These are phyloP conservation scores for Pteria penguin DNA, from an alignment of 2,888 invertebrate genomes.

Conservation along the genomic window DNA sequence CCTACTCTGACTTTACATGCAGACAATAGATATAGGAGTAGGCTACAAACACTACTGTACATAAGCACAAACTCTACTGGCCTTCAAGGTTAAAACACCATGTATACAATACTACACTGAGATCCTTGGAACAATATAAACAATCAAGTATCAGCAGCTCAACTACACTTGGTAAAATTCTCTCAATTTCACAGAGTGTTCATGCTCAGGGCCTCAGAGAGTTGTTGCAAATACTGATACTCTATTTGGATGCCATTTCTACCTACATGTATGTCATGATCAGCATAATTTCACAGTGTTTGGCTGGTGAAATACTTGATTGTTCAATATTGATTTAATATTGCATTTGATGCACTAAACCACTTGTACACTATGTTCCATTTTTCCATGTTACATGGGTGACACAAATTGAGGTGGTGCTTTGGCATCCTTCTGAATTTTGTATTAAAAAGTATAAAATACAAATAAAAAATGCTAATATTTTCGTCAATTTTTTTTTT, in stretches of 20 bases:
- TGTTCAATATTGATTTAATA: too few relatives aligned
- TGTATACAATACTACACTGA: neutral
- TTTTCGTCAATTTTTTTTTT: neutral
- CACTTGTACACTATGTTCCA: neutral
- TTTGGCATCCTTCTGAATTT: neutral
- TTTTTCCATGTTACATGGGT: neutral
- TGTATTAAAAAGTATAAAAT: slow-evolving; percentile 9
- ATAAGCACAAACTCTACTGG: neutral
- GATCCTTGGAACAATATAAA: neutral
- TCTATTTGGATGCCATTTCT: too few relatives aligned
- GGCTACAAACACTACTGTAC: too few relatives aligned
- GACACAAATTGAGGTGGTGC: neutral
- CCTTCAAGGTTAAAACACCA: neutral
- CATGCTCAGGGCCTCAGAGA: too few relatives aligned
- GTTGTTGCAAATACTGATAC: too few relatives aligned
- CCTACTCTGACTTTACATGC: too few relatives aligned
- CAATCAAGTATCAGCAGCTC: too few relatives aligned
- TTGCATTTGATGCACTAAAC: neutral
- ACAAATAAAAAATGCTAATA: neutral
- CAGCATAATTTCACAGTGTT: too few relatives aligned
- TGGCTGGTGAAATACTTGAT: too few relatives aligned
- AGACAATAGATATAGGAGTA: too few relatives aligned
- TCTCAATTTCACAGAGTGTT: neutral
- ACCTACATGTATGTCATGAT: too few relatives aligned
- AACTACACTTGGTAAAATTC: neutral